Evolutionary conservation across 2,888 invertebrate species (phyloP).

Genomic region (Nomada ferruginata): DNA sequence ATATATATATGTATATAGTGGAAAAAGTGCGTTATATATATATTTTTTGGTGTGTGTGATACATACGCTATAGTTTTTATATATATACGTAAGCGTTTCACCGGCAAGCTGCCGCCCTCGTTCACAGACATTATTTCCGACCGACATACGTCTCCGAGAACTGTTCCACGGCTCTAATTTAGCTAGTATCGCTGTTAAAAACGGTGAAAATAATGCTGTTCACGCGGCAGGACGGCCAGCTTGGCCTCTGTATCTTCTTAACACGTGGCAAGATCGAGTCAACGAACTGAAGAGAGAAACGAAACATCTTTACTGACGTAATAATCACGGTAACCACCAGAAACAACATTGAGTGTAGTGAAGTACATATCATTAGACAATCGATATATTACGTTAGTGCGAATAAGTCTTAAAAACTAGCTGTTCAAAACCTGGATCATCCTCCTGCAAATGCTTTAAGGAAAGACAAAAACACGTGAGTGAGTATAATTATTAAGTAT

Average conservation of each 20-base stretch:
- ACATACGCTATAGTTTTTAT: slow-evolving; percentile 78
- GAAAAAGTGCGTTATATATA: slow-evolving; percentile 38
- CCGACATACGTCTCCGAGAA: slow-evolving; percentile 3
- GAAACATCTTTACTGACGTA: slow-evolving; percentile 77
- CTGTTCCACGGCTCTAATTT: background rate
- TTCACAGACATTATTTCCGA: slow-evolving; percentile 60
- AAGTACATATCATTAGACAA: slow-evolving; percentile 78
- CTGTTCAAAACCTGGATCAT: slow-evolving; percentile 84
- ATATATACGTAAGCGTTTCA: slow-evolving; percentile 74
- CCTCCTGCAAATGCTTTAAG: slow-evolving; percentile 84
- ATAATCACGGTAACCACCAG: slow-evolving; percentile 79
- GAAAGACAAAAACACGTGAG: slow-evolving; percentile 82
- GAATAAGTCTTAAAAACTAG: slow-evolving; percentile 83
- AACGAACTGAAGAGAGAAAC: slow-evolving; percentile 78
- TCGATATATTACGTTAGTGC: slow-evolving; percentile 75
- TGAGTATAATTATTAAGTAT: slow-evolving; percentile 79
- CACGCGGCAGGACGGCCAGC: slow-evolving; percentile 54
- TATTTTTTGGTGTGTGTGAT: slow-evolving; percentile 74
- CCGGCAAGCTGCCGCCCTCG: slow-evolving; percentile 65
- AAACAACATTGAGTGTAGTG: slow-evolving; percentile 80
- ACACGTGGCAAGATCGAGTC: slow-evolving; percentile 80
- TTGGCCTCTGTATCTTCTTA: slow-evolving; percentile 72
- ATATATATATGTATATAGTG: slow-evolving; percentile 66
- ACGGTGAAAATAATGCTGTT: slow-evolving; percentile 61
- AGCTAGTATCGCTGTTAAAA: background rate